Conservation (phyloP, 2,797 vertebrate species). For the Microchirus variegatus region DNA sequence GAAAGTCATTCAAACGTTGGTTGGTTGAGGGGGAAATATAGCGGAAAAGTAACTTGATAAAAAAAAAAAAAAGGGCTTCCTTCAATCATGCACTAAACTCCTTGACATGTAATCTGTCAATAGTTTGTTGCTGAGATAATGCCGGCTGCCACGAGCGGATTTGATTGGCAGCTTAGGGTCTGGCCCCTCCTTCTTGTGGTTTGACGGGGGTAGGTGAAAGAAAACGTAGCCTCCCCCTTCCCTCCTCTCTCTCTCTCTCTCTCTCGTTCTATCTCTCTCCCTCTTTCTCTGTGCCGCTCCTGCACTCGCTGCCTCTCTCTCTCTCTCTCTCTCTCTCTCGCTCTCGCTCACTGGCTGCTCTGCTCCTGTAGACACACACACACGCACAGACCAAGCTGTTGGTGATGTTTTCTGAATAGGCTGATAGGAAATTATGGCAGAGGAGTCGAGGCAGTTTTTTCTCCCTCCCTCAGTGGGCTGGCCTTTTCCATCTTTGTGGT, state of each 20-base stretch:
- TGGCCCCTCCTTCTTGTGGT: constrained; percentile 86
- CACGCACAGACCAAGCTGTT: constrained; percentile 81
- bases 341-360: constrained; percentile 58
- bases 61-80: constrained; percentile 81
- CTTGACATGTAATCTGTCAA: constrained; percentile 91
- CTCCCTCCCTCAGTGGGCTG: constrained; percentile 85
- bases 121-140: constrained; percentile 90
- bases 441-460: constrained; percentile 84
- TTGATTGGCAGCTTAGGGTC: constrained; percentile 88
- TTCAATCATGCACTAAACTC: constrained; percentile 90
- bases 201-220: constrained; percentile 85
- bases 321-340: constrained; percentile 51
- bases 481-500: constrained; percentile 85
- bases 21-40: constrained; percentile 71
- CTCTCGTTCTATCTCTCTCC: constrained; percentile 60
- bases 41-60: constrained; percentile 79
- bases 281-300: constrained; percentile 68
- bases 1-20: constrained; percentile 85
- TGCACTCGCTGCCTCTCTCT: constrained; percentile 27
- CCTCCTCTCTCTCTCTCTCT: constrained; percentile 63
- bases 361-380: constrained; percentile 73
- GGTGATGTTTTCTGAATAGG: constrained; percentile 86
- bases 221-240: constrained; percentile 84
- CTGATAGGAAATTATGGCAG: constrained; percentile 89
- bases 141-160: constrained; percentile 88